Evolutionary conservation across 2,888 invertebrate genomes (phyloP).

Genomic region (Byasa hedistus): DNA sequence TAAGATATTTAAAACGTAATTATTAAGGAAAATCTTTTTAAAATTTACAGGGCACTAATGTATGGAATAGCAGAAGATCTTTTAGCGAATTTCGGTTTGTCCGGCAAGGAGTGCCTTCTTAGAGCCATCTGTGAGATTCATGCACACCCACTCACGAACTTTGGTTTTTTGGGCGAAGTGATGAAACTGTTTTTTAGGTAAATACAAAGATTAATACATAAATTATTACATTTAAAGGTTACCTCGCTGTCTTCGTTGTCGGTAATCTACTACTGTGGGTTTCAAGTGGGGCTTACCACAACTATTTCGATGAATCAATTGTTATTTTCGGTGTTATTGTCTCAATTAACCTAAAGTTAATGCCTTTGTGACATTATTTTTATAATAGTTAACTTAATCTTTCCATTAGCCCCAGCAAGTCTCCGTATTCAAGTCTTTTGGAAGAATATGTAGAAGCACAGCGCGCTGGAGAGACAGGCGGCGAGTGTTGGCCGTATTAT

Average conservation of each 20-base stretch:
- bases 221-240: neutral
- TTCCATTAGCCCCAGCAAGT: conserved; percentile 86
- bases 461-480: conserved; percentile 85
- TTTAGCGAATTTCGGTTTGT: conserved; percentile 88
- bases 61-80: conserved; percentile 90
- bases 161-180: conserved; percentile 90
- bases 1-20: neutral
- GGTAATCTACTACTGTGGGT: too few species aligned
- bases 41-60: conserved; percentile 82
- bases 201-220: conserved; percentile 54
- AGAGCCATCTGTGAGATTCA: conserved; percentile 93
- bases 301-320: too few species aligned
- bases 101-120: conserved; percentile 89
- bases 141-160: conserved; percentile 87
- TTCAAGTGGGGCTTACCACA: too few species aligned
- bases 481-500: conserved; percentile 93
- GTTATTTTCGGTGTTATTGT: too few species aligned
- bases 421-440: conserved; percentile 86
- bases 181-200: conserved; percentile 91
- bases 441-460: conserved; percentile 90
- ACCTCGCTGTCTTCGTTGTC: too few species aligned
- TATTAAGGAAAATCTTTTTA: neutral
- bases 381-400: neutral
- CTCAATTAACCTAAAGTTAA: neutral
- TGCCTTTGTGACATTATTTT: neutral